These are phyloP conservation scores for Brachymystax lenok DNA, from an alignment of 2,797 vertebrate genomes.

Conservation along the genomic window DNA sequence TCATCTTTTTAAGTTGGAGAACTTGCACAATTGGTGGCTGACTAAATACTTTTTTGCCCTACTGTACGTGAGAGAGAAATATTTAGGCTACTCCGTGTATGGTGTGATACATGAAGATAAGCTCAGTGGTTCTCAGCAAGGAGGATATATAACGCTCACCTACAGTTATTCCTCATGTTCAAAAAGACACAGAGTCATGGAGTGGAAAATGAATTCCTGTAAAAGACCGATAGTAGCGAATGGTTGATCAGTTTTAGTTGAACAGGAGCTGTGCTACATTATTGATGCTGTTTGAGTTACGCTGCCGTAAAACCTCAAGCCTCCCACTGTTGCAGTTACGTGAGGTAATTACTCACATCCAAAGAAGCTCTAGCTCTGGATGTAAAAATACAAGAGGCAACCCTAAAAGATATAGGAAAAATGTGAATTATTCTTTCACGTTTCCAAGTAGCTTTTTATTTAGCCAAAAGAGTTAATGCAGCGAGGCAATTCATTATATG, in stretches of 20 bases:
- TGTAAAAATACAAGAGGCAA: slow-evolving; percentile 7
- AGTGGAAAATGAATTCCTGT: not conserved
- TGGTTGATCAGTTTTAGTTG: not conserved
- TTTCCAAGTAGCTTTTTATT: slow-evolving; percentile 6
- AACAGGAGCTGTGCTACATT: not conserved
- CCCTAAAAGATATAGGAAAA: slow-evolving; percentile 8
- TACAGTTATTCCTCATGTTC: not conserved
- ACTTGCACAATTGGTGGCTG: no score
- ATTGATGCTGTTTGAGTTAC: slow-evolving; percentile 4
- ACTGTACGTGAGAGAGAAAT: not conserved
- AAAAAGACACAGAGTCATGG: not conserved
- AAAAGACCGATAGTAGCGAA: not conserved
- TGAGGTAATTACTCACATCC: slow-evolving; percentile 5
- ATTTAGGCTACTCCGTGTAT: not conserved
- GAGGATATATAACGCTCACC: not conserved
- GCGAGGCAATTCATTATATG: not conserved
- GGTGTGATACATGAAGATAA: not conserved
- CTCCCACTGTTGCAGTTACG: slow-evolving; percentile 20
- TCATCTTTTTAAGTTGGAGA: no score
- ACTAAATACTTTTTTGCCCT: no score
- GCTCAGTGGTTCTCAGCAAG: not conserved
- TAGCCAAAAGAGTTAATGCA: not conserved
- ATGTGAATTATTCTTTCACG: slow-evolving; percentile 10
- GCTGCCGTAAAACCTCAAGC: slow-evolving; percentile 20
- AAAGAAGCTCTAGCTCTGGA: slow-evolving; percentile 6